Evolutionary conservation across 2,113 vertebrate genomes (phyloP), one percentile per base, ranked within the genome.

Genomic region (Muntiacus reevesi): DNA sequence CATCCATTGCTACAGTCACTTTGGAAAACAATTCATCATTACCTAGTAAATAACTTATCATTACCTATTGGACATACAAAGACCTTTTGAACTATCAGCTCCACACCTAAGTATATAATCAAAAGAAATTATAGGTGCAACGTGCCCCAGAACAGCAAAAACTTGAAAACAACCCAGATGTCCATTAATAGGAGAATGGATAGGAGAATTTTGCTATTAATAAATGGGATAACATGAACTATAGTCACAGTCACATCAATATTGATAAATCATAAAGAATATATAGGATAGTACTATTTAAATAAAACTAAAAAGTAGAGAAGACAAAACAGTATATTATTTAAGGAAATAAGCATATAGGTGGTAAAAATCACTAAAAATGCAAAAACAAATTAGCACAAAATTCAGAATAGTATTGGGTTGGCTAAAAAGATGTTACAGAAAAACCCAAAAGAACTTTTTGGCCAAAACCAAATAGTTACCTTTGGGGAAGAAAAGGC

Each of bases 241-340:
- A 23, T 0, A 79, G 19, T 30, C 83, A 52, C 0, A 87, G 25
- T 27, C 67, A 62, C 17, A 47, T 67, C 47, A 45, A 43, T 54
- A 57, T 33, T 14, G 52, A 36, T 60, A 45, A 43, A 81, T 47
- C 96, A 79, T 52, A 62, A 82, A 86, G 15, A 52, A 67, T 54
- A 89, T 28, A 90, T 36, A 79, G 45, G 11, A 54, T 87, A 60
- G 60, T 55, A 54, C 40, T 76, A 93, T 82, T 92, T 87, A 76
- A 97, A 62, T 86, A 85, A 95, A 93, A 14, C 25, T 93, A 79
- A 95, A 96, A 93, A 79, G 45, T 36, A 89, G 43, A 52, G 54
- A 28, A 91, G 95, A 87, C 3, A 74, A 89, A 95, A 64, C 27
- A 81, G 57, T 76, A 28, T 33, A 21, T 23, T 78, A 43, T 78